Evolutionary conservation across 2,888 invertebrate genomes (phyloP).

Genomic region (Drosophila subsilvestris): DNA sequence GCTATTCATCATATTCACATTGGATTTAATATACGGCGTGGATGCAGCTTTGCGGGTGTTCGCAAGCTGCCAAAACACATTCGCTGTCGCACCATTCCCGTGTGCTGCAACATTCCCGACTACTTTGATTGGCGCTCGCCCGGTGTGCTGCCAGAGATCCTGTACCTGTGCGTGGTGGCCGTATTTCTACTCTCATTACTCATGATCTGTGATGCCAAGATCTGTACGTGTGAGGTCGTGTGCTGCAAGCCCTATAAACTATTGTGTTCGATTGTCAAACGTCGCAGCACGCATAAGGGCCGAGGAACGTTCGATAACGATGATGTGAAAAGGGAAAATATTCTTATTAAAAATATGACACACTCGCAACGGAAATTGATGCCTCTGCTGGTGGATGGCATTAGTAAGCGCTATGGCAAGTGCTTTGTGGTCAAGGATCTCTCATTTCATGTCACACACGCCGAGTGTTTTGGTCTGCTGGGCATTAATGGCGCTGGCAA

Average conservation of each 20-base stretch:
- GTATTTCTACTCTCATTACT: conserved; percentile 86
- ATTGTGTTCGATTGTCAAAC: not conserved
- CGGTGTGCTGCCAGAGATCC: conserved; percentile 88
- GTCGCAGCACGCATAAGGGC: not conserved
- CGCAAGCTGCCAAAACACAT: not conserved
- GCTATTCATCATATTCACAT: conserved; percentile 80
- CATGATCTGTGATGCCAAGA: conserved; percentile 82
- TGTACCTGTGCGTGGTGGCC: conserved; percentile 86
- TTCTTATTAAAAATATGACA: conserved; percentile 85
- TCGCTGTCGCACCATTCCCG: conserved; percentile 32
- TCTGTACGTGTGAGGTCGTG: not conserved
- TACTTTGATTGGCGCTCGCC: conserved; percentile 88
- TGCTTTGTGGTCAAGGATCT: conserved; percentile 91
- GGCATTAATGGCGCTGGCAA: conserved; percentile 94
- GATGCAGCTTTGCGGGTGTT: conserved; percentile 39
- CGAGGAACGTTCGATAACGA: conserved; percentile 76
- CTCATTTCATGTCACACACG: conserved; percentile 85
- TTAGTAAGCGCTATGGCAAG: conserved; percentile 90
- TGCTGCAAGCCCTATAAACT: not conserved
- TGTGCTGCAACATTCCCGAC: conserved; percentile 72
- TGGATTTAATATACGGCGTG: conserved; percentile 41
- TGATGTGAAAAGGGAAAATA: conserved; percentile 85
- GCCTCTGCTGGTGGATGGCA: conserved; percentile 86
- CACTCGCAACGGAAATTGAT: conserved; percentile 73
- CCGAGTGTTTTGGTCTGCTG: conserved; percentile 91